Evolutionary conservation across 2,888 invertebrate species (phyloP).

Genomic region (Augochlorella aurata): DNA sequence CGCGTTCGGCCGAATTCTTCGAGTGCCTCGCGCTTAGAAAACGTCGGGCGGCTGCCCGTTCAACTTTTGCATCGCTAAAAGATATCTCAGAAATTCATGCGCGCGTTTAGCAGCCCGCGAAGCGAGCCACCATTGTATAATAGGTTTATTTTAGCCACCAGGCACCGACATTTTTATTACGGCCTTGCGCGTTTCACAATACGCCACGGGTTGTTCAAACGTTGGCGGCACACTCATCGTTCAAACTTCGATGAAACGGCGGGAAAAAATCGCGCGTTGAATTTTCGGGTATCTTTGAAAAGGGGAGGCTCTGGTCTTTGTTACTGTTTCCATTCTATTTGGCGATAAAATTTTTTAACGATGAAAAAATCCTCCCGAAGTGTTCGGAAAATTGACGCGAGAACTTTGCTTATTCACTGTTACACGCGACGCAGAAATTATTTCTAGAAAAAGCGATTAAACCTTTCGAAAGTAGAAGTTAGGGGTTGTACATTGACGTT

Average conservation of each 20-base stretch:
- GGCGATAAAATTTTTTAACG: background rate
- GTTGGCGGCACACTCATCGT: background rate
- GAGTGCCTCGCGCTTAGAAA: background rate
- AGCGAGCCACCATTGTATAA: background rate
- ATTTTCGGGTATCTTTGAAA: background rate
- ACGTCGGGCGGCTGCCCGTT: background rate
- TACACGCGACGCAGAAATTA: too few relatives aligned
- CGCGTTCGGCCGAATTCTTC: background rate
- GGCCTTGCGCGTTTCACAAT: background rate
- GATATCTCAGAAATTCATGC: constrained; percentile 8
- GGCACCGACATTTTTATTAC: background rate
- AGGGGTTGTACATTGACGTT: too few relatives aligned
- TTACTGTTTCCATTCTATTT: background rate
- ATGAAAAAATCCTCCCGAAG: background rate
- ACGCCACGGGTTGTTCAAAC: background rate
- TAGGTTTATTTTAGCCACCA: constrained; percentile 5
- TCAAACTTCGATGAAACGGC: background rate
- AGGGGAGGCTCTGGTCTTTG: background rate
- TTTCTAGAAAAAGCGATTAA: too few relatives aligned
- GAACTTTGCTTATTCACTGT: too few relatives aligned
- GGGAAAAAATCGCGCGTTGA: background rate
- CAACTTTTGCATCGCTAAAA: background rate
- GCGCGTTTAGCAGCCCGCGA: background rate
- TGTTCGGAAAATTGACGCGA: too few relatives aligned
- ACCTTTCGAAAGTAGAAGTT: too few relatives aligned